Conservation (phyloP, 2,797 vertebrate genomes). For the Pseudocheirus occidentalis region DNA sequence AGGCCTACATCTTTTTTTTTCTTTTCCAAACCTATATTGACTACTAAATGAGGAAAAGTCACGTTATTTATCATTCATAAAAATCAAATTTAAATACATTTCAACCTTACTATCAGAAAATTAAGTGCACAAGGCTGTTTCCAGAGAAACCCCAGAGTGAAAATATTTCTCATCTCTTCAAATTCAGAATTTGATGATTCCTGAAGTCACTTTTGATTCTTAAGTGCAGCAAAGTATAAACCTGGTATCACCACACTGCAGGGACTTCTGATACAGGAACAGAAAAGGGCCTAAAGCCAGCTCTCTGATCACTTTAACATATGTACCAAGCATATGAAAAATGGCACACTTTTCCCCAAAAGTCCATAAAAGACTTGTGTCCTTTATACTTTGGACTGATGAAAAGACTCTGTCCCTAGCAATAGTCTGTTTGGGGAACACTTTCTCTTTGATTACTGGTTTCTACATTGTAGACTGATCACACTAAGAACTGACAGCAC, state of each 20-base stretch:
- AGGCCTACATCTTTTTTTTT: neutral
- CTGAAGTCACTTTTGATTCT: neutral
- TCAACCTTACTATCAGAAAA: constrained; percentile 27
- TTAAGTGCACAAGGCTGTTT: neutral
- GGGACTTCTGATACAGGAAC: neutral
- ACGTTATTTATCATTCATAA: neutral
- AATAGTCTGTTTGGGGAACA: neutral
- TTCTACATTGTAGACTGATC: constrained; percentile 1
- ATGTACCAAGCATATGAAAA: neutral
- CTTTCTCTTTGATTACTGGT: constrained; percentile 50
- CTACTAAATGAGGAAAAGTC: neutral
- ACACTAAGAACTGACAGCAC: neutral
- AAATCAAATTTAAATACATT: neutral
- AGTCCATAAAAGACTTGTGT: neutral
- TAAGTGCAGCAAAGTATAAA: constrained; percentile 17
- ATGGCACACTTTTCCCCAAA: neutral
- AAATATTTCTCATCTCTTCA: constrained; percentile 23
- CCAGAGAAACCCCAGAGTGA: neutral
- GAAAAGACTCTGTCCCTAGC: neutral
- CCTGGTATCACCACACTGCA: neutral
- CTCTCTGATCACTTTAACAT: constrained; percentile 1
- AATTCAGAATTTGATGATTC: neutral
- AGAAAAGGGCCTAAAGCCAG: neutral
- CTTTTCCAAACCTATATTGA: constrained; percentile 6
- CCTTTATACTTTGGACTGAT: neutral